Evolutionary conservation across 2,797 vertebrate species (phyloP), one percentile per base, ranked within the genome.

Genomic region (Ctenochaetus hawaiiensis): DNA sequence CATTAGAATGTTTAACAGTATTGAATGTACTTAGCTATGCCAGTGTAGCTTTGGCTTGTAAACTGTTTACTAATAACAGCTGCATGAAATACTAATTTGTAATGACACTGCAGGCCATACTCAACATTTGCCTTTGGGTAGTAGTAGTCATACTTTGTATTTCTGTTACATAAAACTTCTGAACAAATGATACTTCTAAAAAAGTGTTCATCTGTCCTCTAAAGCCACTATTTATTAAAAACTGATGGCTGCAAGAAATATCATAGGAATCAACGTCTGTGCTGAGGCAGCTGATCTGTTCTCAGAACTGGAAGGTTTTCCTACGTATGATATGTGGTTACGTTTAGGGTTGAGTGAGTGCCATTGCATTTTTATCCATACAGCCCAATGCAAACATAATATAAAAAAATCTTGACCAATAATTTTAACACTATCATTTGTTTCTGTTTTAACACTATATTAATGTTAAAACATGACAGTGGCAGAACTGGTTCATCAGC

Each of bases 31-130:
- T 76, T 17, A 71, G 70, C 47, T 44, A 18, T n/a, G 39, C 7
- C 66, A 8, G 20, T 75, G 16, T 57, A 45, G n/a, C 49, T 45
- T 12, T 71, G 23, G 0, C 13, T 58, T 76, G 11, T 34, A 53
- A 49, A 41, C 61, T 2, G 8, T 67, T 18, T 54, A 70, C 56
- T 72, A 72, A 86, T 58, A 20, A 49, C 18, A 67, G 7, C 26
- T 75, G 75, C 81, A 78, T 87, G 75, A 80, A 85, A 65, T 66
- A 81, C 68, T 86, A 68, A 75, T 59, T 44, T 77, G 10, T 72
- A 23, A 61, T 39, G 7, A 34, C 47, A 17, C 45, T 51, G 16
- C 9, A 30, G 23, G n/a, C 18, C 8, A 17, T 8, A 30, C 39
- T 54, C 2, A 47, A 39, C 39, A 58, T 60, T 30, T 54, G 16